phyloP scores from a whole-genome alignment of 2,113 vertebrate genomes.

The Callithrix jacchus region DNA sequence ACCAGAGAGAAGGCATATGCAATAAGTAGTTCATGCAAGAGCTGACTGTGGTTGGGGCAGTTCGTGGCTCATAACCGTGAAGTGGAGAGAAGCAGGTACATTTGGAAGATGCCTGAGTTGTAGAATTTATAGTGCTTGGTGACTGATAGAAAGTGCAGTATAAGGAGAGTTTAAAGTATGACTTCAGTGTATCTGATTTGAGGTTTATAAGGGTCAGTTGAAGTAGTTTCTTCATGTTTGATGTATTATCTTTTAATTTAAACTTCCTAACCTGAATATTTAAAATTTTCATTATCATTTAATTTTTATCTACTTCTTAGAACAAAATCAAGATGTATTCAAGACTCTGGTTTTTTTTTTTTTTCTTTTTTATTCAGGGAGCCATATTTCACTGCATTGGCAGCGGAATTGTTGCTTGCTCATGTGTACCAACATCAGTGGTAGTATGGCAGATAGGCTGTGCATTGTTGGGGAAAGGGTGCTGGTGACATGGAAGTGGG shows the following conservation, averaged over 20 bases:
- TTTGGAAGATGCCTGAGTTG: neutral
- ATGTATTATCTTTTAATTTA: neutral
- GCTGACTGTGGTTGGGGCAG: neutral
- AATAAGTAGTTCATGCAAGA: neutral
- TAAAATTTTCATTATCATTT: neutral
- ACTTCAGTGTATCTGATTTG: neutral
- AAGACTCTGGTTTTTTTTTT: neutral
- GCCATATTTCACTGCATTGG: neutral
- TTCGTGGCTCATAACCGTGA: accelerated
- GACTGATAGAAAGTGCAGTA: neutral
- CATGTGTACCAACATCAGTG: too few species aligned
- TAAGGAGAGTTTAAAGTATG: neutral
- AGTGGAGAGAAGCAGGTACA: neutral
- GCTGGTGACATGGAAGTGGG: too few species aligned
- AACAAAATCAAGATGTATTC: neutral
- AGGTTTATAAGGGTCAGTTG: neutral
- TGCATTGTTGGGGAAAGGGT: too few species aligned
- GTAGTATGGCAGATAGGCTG: too few species aligned
- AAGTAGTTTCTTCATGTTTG: neutral
- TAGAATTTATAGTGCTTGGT: neutral
- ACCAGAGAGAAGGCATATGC: neutral
- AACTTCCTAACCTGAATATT: neutral
- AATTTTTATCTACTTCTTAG: neutral
- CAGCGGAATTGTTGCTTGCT: too few species aligned
- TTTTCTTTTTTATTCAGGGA: neutral